These are phyloP conservation scores for Eublepharis macularius DNA, from an alignment of 2,113 vertebrate genomes.

Conservation along the genomic window DNA sequence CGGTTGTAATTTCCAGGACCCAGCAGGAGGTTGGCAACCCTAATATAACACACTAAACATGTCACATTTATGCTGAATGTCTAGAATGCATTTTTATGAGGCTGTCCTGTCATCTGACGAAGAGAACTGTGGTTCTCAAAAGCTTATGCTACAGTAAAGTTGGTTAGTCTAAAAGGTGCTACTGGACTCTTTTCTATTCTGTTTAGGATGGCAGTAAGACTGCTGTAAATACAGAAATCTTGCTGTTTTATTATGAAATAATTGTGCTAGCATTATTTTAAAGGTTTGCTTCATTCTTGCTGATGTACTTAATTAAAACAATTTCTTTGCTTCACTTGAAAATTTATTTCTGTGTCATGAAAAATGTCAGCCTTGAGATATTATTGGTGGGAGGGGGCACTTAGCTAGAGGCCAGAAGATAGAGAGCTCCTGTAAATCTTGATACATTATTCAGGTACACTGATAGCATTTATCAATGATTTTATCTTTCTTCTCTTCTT, in stretches of 20 bases:
- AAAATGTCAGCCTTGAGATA: slow-evolving; percentile 1
- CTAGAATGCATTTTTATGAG: no score
- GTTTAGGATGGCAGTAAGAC: background rate
- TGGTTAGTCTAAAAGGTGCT: no score
- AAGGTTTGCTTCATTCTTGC: slow-evolving; percentile 10
- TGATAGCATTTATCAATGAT: background rate
- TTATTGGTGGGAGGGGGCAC: background rate
- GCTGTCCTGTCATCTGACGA: no score
- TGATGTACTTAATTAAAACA: slow-evolving; percentile 5
- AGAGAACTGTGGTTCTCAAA: background rate
- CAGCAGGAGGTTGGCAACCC: no score
- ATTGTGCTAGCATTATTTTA: background rate
- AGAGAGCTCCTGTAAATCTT: slow-evolving; percentile 22
- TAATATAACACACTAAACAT: no score
- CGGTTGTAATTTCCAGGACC: no score
- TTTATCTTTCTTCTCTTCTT: background rate
- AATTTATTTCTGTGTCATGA: slow-evolving; percentile 15
- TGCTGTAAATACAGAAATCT: background rate
- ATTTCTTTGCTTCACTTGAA: slow-evolving; percentile 18
- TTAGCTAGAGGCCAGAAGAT: background rate
- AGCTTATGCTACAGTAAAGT: no score
- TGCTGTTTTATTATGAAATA: background rate
- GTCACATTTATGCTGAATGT: background rate
- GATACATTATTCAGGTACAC: slow-evolving; percentile 42
- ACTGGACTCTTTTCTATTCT: no score